Evolutionary conservation across 1,140 invertebrate genomes (phyloP), one percentile per base, ranked within the genome.

Genomic region (Cydia splendana): DNA sequence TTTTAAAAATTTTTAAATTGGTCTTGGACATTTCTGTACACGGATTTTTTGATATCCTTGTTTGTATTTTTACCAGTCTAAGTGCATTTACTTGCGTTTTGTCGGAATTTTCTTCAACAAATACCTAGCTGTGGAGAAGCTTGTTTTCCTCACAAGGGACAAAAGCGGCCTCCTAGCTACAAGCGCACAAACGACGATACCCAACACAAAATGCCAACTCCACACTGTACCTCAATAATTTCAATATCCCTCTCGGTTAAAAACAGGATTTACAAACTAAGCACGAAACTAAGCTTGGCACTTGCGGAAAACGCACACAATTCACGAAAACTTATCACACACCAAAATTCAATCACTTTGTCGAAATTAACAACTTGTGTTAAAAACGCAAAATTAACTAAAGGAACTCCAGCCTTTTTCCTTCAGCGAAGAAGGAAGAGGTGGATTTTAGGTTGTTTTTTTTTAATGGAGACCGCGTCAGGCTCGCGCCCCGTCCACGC

Each of bases 181-280:
- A 91, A 91, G 88, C 86, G 78, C 73, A 79, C 89, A 92, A 87
- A 91, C 86, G 85, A 86, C 84, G 86, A 91, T 87, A 91, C 85
- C 88, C 89, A 91, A 91, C 84, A 92, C 88, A 89, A 82, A 75
- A 88, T 86, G 67, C 67, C 67, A 87, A 87, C 79, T 82, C 82
- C 82, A 85, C 84, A 87, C 80, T 79, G 81, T 91, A 90, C 89
- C 88, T 91, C 85, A 77, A 76, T 79, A 10, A 42, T 48, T 4
- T 48, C 45, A 79, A 82, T 77, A 78, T 75, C 80, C 81, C 84
- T 82, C 82, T 81, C 38, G 67, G 34, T 38, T 81, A 82, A 79
- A 73, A 76, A 84, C 84, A 80, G 81, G 83, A 78, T 86, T 84
- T 86, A 62, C 69, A 71, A 69, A 88, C 88, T 90, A 88, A 88